Base-by-base conservation (phyloP, 2,888 invertebrate genomes). In the Eugnorisma glareosa region DNA sequence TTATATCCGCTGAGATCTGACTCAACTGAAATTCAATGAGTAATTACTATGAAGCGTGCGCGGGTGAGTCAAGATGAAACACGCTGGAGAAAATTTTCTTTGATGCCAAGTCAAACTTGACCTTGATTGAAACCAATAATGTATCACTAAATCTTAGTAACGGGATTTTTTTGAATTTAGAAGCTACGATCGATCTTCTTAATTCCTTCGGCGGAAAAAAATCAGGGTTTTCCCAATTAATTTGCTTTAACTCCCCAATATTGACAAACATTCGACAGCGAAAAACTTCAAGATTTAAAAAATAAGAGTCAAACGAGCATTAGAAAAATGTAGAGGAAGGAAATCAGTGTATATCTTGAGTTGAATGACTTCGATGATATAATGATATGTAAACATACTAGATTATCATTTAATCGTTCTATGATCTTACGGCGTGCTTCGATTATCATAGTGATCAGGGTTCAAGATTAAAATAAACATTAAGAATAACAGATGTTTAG, bases 1-100 rank as follows among this genome's bases (percentile, higher is more conserved):
- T 57, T 43, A 67, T 66, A 78, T 75, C 67, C 64, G 64, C 48
- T 79, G 78, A 76, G 85, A 90, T 84, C 91, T 94, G 94, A 95
- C 89, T 94, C 94, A 94, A 92, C 93, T 93, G 90, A 92, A 88
- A 89, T 91, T 91, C 84, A 91, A 90, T 95, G 95, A 95, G 92
- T 95, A 94, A 95, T 91, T 91, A 88, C 90, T 91, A 88, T 85
- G 89, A 88, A 86, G 86, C 86, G 87, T 85, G 87, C 82, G 86
- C 86, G 85, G 88, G 75, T 94, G 94, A 94, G 88, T 95, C 95
- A 95, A 91, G 68, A 87, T 90, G 87, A 90, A 93, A 93, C 79
- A 87, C 80, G 75, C 88, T 91, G 89, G 90, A 92, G 90, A 92
- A 92, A 93, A 88, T 90, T 85, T 84, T 81, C 81, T 64, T 80